Evolutionary conservation across 2,113 vertebrate species (phyloP).

Genomic region (Sapajus apella): DNA sequence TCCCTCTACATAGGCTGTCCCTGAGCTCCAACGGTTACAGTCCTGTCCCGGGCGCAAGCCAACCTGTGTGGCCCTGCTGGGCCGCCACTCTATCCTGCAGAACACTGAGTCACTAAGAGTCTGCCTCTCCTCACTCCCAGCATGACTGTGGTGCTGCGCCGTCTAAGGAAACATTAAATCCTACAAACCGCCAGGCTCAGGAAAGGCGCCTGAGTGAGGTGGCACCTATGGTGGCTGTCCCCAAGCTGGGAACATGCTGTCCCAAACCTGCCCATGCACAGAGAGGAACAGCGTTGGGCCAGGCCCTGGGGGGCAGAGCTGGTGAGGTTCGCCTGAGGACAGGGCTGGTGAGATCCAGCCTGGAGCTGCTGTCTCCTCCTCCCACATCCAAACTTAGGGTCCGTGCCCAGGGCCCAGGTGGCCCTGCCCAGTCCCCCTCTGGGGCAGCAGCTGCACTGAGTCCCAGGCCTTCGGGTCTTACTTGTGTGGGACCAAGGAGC

Average conservation of each 20-base stretch:
- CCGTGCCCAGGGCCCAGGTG: background rate
- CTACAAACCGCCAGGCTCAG: background rate
- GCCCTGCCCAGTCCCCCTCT: background rate
- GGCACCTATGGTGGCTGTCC: fast-evolving
- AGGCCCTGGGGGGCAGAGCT: background rate
- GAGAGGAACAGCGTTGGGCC: background rate
- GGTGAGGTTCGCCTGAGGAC: background rate
- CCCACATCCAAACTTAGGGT: background rate
- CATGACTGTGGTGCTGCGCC: background rate
- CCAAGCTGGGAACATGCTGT: background rate
- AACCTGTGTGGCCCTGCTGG: fast-evolving
- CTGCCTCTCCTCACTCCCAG: background rate
- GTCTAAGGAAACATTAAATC: background rate
- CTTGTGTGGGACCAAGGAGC: background rate
- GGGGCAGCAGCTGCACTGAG: background rate
- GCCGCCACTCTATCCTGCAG: background rate
- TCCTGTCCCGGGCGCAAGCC: background rate
- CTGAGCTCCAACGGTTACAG: background rate
- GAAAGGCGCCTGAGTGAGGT: background rate
- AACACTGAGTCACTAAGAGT: background rate
- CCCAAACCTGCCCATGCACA: background rate
- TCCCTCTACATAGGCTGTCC: background rate
- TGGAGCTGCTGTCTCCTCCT: background rate
- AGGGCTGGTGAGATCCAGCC: background rate
- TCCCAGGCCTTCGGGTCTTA: background rate